Evolutionary conservation across 2,888 invertebrate species (phyloP).

Genomic region (Minunthozetes semirufus): DNA sequence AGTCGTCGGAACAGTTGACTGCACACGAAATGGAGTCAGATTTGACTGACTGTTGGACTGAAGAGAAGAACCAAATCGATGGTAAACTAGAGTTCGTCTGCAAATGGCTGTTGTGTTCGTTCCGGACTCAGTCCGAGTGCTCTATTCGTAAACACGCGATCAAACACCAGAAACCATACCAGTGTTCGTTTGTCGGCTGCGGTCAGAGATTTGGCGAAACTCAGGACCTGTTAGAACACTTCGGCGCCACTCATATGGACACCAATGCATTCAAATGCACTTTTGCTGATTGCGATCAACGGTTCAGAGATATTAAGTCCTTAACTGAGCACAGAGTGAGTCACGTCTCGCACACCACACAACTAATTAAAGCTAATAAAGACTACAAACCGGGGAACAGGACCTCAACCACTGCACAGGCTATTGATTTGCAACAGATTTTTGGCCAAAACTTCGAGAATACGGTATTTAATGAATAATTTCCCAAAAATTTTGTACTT

Average conservation of each 20-base stretch:
- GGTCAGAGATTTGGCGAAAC: not conserved
- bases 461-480: not conserved
- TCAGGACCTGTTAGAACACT: constrained; percentile 1
- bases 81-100: not conserved
- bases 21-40: not conserved
- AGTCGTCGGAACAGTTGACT: too few relatives aligned
- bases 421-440: not conserved
- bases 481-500: not conserved
- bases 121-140: constrained; percentile 13
- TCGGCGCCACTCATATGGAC: constrained; percentile 12
- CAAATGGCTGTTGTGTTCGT: constrained; percentile 25
- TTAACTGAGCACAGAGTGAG: not conserved
- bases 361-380: not conserved
- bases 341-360: constrained; percentile 10
- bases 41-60: not conserved
- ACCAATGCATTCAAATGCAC: constrained; percentile 26
- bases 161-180: constrained; percentile 30
- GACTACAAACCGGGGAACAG: not conserved
- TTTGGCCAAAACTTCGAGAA: not conserved
- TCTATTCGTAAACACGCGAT: constrained; percentile 17
- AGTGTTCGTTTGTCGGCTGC: constrained; percentile 8
- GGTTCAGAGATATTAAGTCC: constrained; percentile 8
- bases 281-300: constrained; percentile 3
- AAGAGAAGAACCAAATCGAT: not conserved
- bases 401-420: not conserved